Conservation (phyloP, 2,797 vertebrate species). For the Sylvilagus floridanus region DNA sequence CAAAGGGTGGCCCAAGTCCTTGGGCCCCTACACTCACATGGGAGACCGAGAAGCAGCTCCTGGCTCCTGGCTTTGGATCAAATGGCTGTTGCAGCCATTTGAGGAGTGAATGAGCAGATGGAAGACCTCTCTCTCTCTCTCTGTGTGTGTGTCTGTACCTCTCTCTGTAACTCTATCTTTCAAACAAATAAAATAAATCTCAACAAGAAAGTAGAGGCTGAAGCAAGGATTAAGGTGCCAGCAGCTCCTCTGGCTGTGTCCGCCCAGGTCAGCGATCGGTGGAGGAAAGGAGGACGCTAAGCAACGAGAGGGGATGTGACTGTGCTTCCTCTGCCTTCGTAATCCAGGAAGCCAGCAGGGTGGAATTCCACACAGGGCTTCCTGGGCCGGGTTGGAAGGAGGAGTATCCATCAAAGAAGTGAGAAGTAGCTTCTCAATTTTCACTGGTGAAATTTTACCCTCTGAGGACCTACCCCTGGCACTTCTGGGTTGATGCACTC, state of each 20-base stretch:
- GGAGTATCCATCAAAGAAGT: background rate
- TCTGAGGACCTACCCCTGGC: background rate
- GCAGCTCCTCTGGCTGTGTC: background rate
- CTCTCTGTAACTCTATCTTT: too few species aligned
- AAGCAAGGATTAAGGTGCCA: background rate
- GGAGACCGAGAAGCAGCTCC: too few species aligned
- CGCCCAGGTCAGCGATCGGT: background rate
- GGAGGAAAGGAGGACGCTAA: background rate
- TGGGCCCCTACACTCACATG: too few species aligned
- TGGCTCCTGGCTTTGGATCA: too few species aligned
- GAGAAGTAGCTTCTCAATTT: background rate
- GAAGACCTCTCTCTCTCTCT: too few species aligned
- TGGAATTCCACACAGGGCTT: background rate
- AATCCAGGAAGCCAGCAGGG: background rate
- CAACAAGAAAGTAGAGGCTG: background rate
- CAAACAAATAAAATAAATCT: too few species aligned
- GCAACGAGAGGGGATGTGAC: accelerated
- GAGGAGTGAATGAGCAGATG: too few species aligned
- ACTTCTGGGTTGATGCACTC: background rate
- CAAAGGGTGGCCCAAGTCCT: too few species aligned
- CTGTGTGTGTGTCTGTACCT: too few species aligned
- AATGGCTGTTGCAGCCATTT: too few species aligned
- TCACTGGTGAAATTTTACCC: background rate
- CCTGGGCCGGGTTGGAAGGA: background rate
- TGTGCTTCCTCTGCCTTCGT: background rate